These are phyloP conservation scores for Charina bottae DNA, from an alignment of 2,113 vertebrate genomes.

Conservation along the genomic window DNA sequence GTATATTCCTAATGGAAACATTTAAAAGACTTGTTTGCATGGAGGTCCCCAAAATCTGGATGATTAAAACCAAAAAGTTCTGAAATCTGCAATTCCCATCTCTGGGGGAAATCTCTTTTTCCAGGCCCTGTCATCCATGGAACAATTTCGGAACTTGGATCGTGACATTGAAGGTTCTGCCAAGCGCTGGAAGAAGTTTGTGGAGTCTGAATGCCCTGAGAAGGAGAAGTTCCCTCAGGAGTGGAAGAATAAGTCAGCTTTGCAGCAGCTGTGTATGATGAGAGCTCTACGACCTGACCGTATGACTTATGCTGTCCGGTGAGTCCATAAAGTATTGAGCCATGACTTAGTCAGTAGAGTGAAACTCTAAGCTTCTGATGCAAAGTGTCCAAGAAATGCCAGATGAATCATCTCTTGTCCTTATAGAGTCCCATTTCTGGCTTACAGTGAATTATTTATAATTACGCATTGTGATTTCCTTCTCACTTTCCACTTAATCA, in stretches of 20 bases:
- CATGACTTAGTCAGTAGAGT: background rate
- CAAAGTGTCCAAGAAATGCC: background rate
- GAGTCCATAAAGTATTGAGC: background rate
- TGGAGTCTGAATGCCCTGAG: constrained; percentile 91
- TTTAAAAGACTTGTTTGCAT: background rate
- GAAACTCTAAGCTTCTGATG: too few relatives aligned
- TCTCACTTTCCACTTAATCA: constrained; percentile 7
- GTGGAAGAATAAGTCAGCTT: constrained; percentile 90
- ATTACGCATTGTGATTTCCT: background rate
- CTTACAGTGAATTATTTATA: constrained; percentile 1
- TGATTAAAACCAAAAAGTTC: background rate
- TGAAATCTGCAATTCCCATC: background rate
- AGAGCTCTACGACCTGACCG: constrained; percentile 85
- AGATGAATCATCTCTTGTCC: background rate
- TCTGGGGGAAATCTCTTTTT: background rate
- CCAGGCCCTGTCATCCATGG: constrained; percentile 88
- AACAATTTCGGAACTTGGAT: constrained; percentile 90
- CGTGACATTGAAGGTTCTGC: constrained; percentile 92
- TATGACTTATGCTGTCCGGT: constrained; percentile 88
- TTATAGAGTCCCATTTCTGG: background rate
- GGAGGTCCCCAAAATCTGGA: background rate
- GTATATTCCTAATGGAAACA: background rate
- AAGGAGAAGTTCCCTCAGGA: constrained; percentile 95
- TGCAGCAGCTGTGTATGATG: constrained; percentile 91
- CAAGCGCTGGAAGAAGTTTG: constrained; percentile 94